Evolutionary conservation across 2,797 vertebrate genomes (phyloP).

Genomic region (Tiaroga cobitis): DNA sequence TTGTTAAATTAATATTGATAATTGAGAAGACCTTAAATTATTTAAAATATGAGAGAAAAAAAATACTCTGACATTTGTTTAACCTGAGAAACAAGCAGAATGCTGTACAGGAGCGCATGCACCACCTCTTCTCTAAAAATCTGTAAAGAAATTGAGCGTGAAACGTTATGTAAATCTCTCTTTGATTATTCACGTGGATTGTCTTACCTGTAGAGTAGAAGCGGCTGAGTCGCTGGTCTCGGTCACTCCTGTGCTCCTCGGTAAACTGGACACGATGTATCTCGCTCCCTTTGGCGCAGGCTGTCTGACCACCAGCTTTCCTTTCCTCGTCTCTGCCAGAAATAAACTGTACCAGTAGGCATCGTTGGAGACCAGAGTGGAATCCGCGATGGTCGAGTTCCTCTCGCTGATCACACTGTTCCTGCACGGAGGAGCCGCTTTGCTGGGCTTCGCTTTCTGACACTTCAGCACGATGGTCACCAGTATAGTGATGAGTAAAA

Average conservation of each 20-base stretch:
- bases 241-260: slow-evolving; percentile 67
- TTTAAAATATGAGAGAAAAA: not conserved
- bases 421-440: slow-evolving; percentile 60
- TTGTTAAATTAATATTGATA: no score
- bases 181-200: not conserved
- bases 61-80: not conserved
- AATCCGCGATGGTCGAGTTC: slow-evolving; percentile 62
- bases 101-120: not conserved
- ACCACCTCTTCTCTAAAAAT: not conserved
- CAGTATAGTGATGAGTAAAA: slow-evolving; percentile 65
- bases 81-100: not conserved
- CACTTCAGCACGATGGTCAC: slow-evolving; percentile 64
- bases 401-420: slow-evolving; percentile 64
- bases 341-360: slow-evolving; percentile 68
- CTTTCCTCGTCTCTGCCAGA: slow-evolving; percentile 64
- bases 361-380: slow-evolving; percentile 65
- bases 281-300: slow-evolving; percentile 69
- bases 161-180: not conserved
- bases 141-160: not conserved
- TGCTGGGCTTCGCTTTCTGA: slow-evolving; percentile 60
- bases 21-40: not conserved
- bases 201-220: slow-evolving; percentile 48
- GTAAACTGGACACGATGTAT: slow-evolving; percentile 74
- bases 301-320: slow-evolving; percentile 66
- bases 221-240: slow-evolving; percentile 74